These are phyloP conservation scores for Agelaius tricolor DNA, from an alignment of 2,113 vertebrate species.

Conservation along the genomic window DNA sequence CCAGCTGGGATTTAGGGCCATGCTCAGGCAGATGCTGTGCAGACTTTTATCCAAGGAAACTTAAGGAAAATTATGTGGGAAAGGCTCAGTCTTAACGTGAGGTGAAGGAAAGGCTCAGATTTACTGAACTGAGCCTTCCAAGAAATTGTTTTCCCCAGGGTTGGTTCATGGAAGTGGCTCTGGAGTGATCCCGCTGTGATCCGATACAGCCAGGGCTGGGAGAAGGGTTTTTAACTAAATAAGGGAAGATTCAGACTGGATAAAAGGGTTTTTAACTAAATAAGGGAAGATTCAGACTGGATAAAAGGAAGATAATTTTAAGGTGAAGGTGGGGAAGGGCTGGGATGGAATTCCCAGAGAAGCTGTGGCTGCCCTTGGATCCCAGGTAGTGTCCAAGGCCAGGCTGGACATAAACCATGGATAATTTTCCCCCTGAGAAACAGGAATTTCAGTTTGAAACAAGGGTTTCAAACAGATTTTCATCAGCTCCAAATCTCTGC, in stretches of 20 bases:
- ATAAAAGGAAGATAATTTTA: neutral
- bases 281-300: no score
- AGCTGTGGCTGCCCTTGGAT: neutral
- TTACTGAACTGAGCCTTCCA: neutral
- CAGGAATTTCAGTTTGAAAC: neutral
- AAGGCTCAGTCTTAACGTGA: neutral
- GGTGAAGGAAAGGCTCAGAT: neutral
- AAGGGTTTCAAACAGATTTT: neutral
- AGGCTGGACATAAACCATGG: neutral
- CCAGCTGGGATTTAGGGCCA: neutral
- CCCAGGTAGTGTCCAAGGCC: neutral
- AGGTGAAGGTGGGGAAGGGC: neutral
- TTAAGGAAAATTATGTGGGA: accelerated
- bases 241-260: no score
- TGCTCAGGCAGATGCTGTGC: accelerated
- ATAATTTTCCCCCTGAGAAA: neutral
- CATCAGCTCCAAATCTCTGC: neutral
- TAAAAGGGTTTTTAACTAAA: neutral
- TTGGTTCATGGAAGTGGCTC: neutral
- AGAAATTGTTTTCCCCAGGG: accelerated
- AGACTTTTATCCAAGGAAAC: neutral
- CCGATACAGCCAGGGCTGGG: neutral
- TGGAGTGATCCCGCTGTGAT: neutral
- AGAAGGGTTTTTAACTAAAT: neutral
- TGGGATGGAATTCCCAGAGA: neutral